These are phyloP conservation scores for Encarsia formosa DNA, from an alignment of 2,888 invertebrate genomes.

Conservation along the genomic window DNA sequence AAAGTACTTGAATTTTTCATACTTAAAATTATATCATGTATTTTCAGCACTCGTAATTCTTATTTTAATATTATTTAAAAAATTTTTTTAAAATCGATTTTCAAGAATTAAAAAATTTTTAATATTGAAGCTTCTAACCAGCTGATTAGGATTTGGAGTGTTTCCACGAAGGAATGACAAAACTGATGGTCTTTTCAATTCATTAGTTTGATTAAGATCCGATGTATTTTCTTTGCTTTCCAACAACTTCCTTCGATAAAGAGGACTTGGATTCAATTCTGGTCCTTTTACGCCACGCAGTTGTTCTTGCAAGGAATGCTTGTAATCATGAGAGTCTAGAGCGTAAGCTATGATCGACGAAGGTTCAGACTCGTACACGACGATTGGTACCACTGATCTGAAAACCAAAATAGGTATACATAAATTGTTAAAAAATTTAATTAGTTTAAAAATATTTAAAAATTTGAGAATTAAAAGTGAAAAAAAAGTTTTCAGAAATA, in stretches of 20 bases:
- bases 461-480: too few relatives aligned
- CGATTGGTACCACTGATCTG: constrained; percentile 57
- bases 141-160: constrained; percentile 37
- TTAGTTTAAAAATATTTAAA: not conserved
- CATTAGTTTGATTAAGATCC: constrained; percentile 40
- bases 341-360: constrained; percentile 84
- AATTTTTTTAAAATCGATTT: not conserved
- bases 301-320: constrained; percentile 57
- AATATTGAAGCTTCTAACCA: constrained; percentile 2
- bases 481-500: not conserved
- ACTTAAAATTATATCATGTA: too few relatives aligned
- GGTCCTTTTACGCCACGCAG: constrained; percentile 39
- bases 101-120: not conserved
- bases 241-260: constrained; percentile 51
- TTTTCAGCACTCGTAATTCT: too few relatives aligned
- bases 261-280: constrained; percentile 54
- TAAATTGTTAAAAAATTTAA: not conserved
- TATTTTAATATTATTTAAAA: too few relatives aligned
- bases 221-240: constrained; percentile 49
- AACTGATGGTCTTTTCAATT: constrained; percentile 45
- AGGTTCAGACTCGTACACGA: constrained; percentile 75
- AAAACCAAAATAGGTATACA: not conserved
- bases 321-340: constrained; percentile 69
- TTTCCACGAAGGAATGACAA: constrained; percentile 47
- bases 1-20: not conserved